These are phyloP conservation scores for Caenorhabditis macrosperma DNA, from an alignment of 2,888 invertebrate genomes.

Conservation along the genomic window DNA sequence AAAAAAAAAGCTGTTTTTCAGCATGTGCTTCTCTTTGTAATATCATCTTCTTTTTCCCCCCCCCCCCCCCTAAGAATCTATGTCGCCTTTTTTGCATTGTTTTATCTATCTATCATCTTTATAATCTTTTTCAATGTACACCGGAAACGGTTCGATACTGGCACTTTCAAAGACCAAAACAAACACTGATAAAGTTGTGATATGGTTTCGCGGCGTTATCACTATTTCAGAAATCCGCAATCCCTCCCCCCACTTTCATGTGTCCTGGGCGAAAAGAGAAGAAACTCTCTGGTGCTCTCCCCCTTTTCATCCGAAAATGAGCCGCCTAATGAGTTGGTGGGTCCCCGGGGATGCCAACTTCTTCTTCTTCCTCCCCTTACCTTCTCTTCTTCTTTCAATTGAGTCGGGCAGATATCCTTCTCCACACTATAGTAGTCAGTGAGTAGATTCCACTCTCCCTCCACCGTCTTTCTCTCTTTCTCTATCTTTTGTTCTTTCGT, in stretches of 20 bases:
- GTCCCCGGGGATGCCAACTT: constrained; percentile 40
- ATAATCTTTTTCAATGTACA: neutral
- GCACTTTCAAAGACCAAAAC: constrained; percentile 48
- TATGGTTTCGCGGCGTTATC: neutral
- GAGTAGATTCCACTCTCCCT: constrained; percentile 27
- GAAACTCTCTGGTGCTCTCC: constrained; percentile 28
- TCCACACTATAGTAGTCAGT: constrained; percentile 48
- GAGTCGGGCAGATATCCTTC: constrained; percentile 7
- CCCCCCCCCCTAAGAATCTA: too few species aligned
- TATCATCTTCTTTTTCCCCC: constrained; percentile 22
- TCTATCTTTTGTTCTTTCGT: constrained; percentile 24
- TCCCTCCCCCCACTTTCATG: neutral
- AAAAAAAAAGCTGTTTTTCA: constrained; percentile 18
- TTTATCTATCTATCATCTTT: constrained; percentile 30
- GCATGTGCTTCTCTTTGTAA: constrained; percentile 11
- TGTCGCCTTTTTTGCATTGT: constrained; percentile 13
- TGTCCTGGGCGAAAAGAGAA: constrained; percentile 22
- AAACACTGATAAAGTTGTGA: constrained; percentile 51
- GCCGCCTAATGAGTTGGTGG: constrained; percentile 61
- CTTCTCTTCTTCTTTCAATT: constrained; percentile 36
- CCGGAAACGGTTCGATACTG: constrained; percentile 37
- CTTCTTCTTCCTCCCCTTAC: constrained; percentile 20
- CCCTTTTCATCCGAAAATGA: constrained; percentile 56
- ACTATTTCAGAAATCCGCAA: neutral
- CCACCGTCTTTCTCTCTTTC: constrained; percentile 13